Base-by-base conservation (phyloP, 2,797 vertebrate species). In the Lindbergichthys nudifrons region DNA sequence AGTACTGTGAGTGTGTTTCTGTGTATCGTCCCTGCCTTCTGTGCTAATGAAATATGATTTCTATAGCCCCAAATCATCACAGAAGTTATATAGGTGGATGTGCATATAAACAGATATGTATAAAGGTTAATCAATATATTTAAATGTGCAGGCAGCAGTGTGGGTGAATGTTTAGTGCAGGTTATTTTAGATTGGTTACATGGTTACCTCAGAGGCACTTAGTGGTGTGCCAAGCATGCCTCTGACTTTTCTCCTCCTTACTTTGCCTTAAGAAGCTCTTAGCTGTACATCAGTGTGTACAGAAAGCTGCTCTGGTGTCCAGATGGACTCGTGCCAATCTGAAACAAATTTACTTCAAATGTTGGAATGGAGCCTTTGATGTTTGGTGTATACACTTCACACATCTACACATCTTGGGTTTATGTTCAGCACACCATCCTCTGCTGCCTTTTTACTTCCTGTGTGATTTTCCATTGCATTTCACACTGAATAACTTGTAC, bases 1-100 rank as follows among this genome's bases (percentile, higher is more conserved):
- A 96, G 95, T 93, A 79, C 90, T 87, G 88, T 89, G 81, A 91
- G 84, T 89, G 30, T 51, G 32, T 45, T 70, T 58, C 45, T 13
- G 30, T 43, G 73, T 42, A 13, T 54, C 12, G 16, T 73, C 64
- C 60, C 53, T 21, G 51, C 67, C 59, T 23, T 51, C 54, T 58
- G 5, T 36, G 32, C 8, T 36, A 36, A 9, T 7, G 32, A 7
- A 36, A 36, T 36, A 36, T 36, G 32, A 36, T 36, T 36, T 36
- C 7, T 36, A 9, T 36, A 36, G 32, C 32, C 6, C 8, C 32
- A 36, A 36, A 36, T 36, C 32, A 36, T 36, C 32, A 36, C 32
- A 36, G 32, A 36, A 36, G 32, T 36, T 36, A 9, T 36, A 26
- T 26, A 26, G 26, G 26, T 26, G 26, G 26, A 26, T 26, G 26